phyloP scores from a whole-genome alignment of 2,797 vertebrate species.

The Arnoldichthys spilopterus region DNA sequence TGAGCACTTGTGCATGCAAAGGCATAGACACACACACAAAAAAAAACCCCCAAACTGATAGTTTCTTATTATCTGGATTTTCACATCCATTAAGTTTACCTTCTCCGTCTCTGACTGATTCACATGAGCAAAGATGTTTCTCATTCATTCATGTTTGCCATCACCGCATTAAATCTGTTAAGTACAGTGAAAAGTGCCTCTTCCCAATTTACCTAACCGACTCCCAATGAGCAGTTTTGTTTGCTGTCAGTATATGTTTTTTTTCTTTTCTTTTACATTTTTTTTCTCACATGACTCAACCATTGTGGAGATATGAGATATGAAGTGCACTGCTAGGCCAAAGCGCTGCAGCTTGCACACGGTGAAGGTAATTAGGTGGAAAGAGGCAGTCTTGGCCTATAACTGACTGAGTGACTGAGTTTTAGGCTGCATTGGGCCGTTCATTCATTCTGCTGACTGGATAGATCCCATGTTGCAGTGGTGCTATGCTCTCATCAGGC shows the following conservation, averaged over 20 bases:
- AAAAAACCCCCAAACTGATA: conserved; percentile 2
- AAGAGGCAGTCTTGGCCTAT: conserved; percentile 74
- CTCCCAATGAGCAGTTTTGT: conserved; percentile 60
- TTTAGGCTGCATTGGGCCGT: conserved; percentile 77
- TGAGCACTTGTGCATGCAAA: not conserved
- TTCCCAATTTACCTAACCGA: conserved; percentile 34
- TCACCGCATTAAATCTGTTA: conserved; percentile 4
- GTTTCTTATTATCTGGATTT: conserved; percentile 1
- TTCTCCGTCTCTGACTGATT: not conserved
- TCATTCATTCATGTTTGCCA: not conserved
- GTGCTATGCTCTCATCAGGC: conserved; percentile 70
- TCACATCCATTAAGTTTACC: not conserved
- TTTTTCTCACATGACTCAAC: conserved; percentile 64
- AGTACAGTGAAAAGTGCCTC: conserved; percentile 22
- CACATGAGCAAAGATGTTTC: not conserved
- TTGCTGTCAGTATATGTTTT: conserved; percentile 50
- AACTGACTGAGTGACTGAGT: conserved; percentile 44
- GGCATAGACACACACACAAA: not conserved
- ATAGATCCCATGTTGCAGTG: conserved; percentile 67
- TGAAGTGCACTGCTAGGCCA: conserved; percentile 73
- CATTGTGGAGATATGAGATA: conserved; percentile 69
- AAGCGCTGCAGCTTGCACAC: conserved; percentile 70
- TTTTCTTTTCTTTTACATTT: conserved; percentile 11
- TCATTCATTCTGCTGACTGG: conserved; percentile 82
- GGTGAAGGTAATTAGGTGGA: conserved; percentile 80